Evolutionary conservation across 2,888 invertebrate species (phyloP), one percentile per base, ranked within the genome.

Genomic region (Eilema sororculum): DNA sequence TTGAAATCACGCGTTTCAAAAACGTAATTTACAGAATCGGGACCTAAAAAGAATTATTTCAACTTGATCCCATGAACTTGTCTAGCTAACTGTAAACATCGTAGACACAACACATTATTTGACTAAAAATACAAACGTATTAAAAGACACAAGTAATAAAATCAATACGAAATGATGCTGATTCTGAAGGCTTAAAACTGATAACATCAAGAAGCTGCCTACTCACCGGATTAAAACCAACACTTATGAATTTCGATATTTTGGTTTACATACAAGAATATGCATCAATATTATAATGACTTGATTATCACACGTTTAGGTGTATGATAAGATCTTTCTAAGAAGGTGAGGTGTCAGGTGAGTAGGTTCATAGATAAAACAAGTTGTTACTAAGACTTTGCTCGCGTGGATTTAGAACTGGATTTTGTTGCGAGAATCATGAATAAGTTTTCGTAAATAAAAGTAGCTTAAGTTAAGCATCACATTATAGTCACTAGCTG

Each of bases 181-280:
- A 67, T 69, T 28, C 46, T 61, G 28, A 65, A 41, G 24, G 10
- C 16, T 71, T 57, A 56, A 33, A 20, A 8, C 28, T 46, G 60
- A 66, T 78, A 72, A 41, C 65, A 75, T 80, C 75, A 73, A 75
- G 46, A 71, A 12, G 60, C 37, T 65, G 33, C 71, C 67, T 78
- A 81, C 72, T 72, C 64, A 59, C 71, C 58, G 74, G 76, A 79
- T 75, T 71, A 67, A 71, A 37, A 71, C 75, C 68, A 65, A 81
- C 75, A 75, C 73, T 77, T 78, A 71, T 75, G 75, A 79, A 81
- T 80, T 70, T 81, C 75, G 75, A 76, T 80, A 75, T 71, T 80
- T 79, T 67, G 69, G 68, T 71, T 74, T 57, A 72, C 46, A 78
- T 77, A 78, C 81, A 69, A 65, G 81, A 68, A 71, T 73, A 75